phyloP scores from a whole-genome alignment of 2,888 invertebrate species.

The Drosophila mulleri region DNA sequence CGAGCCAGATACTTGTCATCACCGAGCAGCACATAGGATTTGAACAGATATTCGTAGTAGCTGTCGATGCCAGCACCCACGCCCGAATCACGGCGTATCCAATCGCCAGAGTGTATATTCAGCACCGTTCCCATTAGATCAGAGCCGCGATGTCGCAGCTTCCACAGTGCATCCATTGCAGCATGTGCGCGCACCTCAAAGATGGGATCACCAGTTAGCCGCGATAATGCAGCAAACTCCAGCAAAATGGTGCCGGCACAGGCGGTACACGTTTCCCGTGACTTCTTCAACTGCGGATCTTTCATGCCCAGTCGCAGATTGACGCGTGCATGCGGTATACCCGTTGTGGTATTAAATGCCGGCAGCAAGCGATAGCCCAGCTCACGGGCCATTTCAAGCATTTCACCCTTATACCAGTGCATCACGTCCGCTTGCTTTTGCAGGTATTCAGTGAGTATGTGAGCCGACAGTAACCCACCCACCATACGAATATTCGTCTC shows the following conservation, averaged over 20 bases:
- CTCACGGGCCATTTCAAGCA: constrained; percentile 95
- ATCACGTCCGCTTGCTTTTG: constrained; percentile 91
- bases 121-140: constrained; percentile 99
- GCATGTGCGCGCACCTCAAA: constrained; percentile 97
- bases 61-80: constrained; percentile 99
- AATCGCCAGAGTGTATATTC: constrained; percentile 99
- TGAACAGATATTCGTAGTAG: constrained; percentile 99
- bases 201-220: constrained; percentile 95
- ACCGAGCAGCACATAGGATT: constrained; percentile 97
- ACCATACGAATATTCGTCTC: constrained; percentile 99
- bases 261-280: constrained; percentile 97
- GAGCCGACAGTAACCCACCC: constrained; percentile 97
- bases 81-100: constrained; percentile 98
- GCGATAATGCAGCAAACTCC: constrained; percentile 98
- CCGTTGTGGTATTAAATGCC: constrained; percentile 99
- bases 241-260: constrained; percentile 99
- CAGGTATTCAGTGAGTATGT: constrained; percentile 93
- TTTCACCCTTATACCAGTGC: constrained; percentile 94
- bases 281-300: constrained; percentile 89
- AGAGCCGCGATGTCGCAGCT: constrained; percentile 93
- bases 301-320: constrained; percentile 94
- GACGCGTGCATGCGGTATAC: constrained; percentile 98
- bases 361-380: constrained; percentile 96
- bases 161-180: constrained; percentile 99
- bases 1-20: constrained; percentile 97